These are phyloP conservation scores for Myanophis thanlyinensis DNA, from an alignment of 2,113 vertebrate genomes.

Conservation along the genomic window DNA sequence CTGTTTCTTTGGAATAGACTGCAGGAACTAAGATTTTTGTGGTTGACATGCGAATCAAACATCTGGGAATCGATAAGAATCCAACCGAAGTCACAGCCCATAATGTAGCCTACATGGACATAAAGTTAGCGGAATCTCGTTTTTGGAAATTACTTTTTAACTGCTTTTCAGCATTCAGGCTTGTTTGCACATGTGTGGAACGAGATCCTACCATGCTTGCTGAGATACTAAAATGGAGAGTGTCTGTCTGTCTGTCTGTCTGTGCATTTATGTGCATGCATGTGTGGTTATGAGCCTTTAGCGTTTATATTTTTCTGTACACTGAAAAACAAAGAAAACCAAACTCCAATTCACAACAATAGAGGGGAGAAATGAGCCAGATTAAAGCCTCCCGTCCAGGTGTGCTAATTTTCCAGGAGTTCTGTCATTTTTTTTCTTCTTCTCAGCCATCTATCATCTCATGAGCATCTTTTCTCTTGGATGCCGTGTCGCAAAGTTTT, in stretches of 20 bases:
- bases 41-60: not conserved
- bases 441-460: not conserved
- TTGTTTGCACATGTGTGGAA: not conserved
- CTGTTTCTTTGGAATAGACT: not conserved
- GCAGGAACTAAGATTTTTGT: not conserved
- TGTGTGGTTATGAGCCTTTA: not conserved
- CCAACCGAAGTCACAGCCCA: not conserved
- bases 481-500: not conserved
- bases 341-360: not conserved
- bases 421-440: not conserved
- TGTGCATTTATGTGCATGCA: too few species aligned
- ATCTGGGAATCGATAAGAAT: not conserved
- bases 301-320: not conserved
- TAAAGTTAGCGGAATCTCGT: not conserved
- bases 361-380: not conserved
- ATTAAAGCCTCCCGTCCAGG: not conserved
- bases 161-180: not conserved
- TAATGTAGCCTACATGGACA: not conserved
- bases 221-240: not conserved
- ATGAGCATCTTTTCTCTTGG: not conserved
- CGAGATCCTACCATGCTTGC: not conserved
- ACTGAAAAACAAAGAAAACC: not conserved
- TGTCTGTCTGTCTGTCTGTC: not conserved
- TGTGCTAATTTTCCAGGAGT: not conserved
- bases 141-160: not conserved